Conservation (phyloP, 2,888 invertebrate genomes). For the Meghimatium bilineatum region DNA sequence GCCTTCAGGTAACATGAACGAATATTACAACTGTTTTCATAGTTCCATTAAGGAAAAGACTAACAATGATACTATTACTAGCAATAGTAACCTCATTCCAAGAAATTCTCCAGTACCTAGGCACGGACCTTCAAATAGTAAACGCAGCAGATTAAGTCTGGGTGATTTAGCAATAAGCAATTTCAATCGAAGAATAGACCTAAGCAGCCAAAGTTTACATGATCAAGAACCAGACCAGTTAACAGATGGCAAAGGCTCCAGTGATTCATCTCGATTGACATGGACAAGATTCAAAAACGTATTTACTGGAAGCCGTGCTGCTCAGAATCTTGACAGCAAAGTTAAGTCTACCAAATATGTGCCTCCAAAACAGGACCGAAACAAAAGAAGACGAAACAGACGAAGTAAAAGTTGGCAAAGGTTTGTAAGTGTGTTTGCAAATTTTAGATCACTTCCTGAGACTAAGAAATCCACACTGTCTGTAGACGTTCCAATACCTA, state of each 20-base stretch:
- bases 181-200: conserved; percentile 39
- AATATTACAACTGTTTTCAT: conserved; percentile 43
- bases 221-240: conserved; percentile 13
- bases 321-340: neutral
- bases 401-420: conserved; percentile 37
- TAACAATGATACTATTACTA: neutral
- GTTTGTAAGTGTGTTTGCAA: conserved; percentile 42
- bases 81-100: neutral
- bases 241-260: neutral
- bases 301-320: conserved; percentile 28
- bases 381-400: neutral
- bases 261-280: neutral
- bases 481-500: neutral
- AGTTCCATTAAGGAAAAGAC: conserved; percentile 17
- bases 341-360: neutral
- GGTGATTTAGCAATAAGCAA: conserved; percentile 44
- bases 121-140: conserved; percentile 6
- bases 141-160: conserved; percentile 30
- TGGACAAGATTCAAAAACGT: conserved; percentile 46
- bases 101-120: neutral
- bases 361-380: neutral
- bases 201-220: conserved; percentile 2
- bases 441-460: conserved; percentile 40
- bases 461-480: conserved; percentile 3
- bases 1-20: conserved; percentile 41